These are phyloP conservation scores for Pterobdella sp. DNA, from an alignment of 2,888 invertebrate genomes.

Conservation along the genomic window DNA sequence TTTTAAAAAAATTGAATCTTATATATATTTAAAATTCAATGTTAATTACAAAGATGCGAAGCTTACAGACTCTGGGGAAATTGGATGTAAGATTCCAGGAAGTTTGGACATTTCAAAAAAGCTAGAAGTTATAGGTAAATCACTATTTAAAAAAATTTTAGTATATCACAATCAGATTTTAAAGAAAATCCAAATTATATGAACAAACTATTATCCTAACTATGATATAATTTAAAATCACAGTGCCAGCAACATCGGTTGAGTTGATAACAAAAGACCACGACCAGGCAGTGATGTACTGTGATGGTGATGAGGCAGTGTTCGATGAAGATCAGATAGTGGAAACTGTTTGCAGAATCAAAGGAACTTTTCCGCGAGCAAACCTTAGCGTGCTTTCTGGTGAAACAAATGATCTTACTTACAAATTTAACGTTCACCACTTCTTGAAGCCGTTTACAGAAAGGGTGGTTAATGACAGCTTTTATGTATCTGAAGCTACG, in stretches of 20 bases:
- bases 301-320: conserved; percentile 30
- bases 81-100: conserved; percentile 33
- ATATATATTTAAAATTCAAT: too few species aligned
- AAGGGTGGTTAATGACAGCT: background rate
- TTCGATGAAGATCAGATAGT: conserved; percentile 34
- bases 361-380: conserved; percentile 35
- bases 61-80: conserved; percentile 31
- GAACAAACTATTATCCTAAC: too few species aligned
- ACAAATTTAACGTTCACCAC: conserved; percentile 24
- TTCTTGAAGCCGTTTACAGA: background rate
- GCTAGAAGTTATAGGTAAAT: conserved; percentile 11
- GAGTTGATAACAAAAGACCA: conserved; percentile 20
- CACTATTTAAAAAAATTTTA: background rate
- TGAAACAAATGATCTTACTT: conserved; percentile 31
- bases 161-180: background rate
- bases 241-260: conserved; percentile 14
- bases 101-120: conserved; percentile 6
- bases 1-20: too few species aligned
- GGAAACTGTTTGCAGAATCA: conserved; percentile 33
- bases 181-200: background rate
- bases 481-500: conserved; percentile 3
- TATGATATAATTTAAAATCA: too few species aligned
- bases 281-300: conserved; percentile 33
- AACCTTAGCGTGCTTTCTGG: conserved; percentile 32
- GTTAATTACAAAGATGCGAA: conserved; percentile 30